Evolutionary conservation across 2,113 vertebrate genomes (phyloP), one percentile per base, ranked within the genome.

Genomic region (Phyllopteryx taeniolatus): DNA sequence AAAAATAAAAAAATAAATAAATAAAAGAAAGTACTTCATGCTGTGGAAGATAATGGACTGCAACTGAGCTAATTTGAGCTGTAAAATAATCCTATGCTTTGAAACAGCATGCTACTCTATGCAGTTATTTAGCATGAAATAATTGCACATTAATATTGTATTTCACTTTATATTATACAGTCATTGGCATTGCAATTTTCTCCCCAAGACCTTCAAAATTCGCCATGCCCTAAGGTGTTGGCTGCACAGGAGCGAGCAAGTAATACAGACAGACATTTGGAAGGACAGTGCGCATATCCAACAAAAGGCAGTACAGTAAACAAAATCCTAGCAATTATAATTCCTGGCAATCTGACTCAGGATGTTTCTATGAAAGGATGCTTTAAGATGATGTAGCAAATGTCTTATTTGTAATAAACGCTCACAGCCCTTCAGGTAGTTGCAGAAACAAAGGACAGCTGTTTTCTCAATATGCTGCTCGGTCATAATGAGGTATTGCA

Each of bases 61-160:
- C 88, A 75, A 81, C 74, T 91, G 88, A 89, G 89, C 89, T 93
- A 91, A 94, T 93, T 93, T 92, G 89, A 83, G 83, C 90, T 92
- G 91, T 91, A 73, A 77, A 82, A 80, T 85, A 82, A 77, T n/a
- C 56, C 70, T 69, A 49, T 73, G 75, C 72, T 83, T 72, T 70
- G 68, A 80, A 83, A 86, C 77, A 83, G 89, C 84, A 86, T 82
- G 85, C 44, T 53, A 17, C 75, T 75, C 72, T 33, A 33, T 72
- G 49, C 70, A 84, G 73, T 83, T 87, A 91, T 87, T 87, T 82
- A 77, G 80, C 85, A 77, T 63, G 57, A 83, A 74, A 87, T 75
- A 67, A 73, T 59, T 42, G 57, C 44, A 82, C 78, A 79, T 84
- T 74, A 76, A 90, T 92, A 92, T 91, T 91, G 85, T 53, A 89